These are phyloP conservation scores for Grammatotria lemairii DNA, from an alignment of 2,113 vertebrate genomes.

Conservation along the genomic window DNA sequence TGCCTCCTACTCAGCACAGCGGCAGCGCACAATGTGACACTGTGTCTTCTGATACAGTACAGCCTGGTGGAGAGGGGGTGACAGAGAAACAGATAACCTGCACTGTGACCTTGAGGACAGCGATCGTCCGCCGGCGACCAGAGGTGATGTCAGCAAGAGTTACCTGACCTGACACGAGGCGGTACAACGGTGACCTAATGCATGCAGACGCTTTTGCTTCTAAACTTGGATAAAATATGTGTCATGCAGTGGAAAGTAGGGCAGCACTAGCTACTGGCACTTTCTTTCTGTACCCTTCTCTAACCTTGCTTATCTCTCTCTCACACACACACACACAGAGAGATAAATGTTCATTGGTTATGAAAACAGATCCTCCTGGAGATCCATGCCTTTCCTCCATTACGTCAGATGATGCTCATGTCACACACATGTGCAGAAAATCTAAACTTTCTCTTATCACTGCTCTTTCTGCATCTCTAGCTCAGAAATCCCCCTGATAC, in stretches of 20 bases:
- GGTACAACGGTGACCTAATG: neutral
- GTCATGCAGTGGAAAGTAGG: neutral
- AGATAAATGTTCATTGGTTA: neutral
- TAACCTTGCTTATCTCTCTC: neutral
- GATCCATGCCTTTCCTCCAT: neutral
- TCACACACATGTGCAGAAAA: neutral
- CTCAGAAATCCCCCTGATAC: neutral
- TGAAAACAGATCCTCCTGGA: neutral
- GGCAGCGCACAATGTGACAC: slow-evolving; percentile 40
- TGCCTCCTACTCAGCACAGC: slow-evolving; percentile 49
- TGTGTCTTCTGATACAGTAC: slow-evolving; percentile 42
- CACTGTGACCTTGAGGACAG: slow-evolving; percentile 23
- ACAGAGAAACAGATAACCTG: slow-evolving; percentile 19
- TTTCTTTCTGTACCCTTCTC: neutral
- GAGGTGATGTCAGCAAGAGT: neutral
- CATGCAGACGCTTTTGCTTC: neutral
- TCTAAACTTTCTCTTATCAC: neutral
- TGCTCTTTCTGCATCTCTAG: neutral
- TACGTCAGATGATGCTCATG: neutral
- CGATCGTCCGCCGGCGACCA: neutral
- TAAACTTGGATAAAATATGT: neutral
- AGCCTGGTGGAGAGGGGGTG: slow-evolving; percentile 1
- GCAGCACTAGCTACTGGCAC: neutral
- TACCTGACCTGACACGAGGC: neutral
- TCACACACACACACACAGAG: rapidly evolving